Conservation (phyloP, 2,113 vertebrate species). For the Zeus faber region DNA sequence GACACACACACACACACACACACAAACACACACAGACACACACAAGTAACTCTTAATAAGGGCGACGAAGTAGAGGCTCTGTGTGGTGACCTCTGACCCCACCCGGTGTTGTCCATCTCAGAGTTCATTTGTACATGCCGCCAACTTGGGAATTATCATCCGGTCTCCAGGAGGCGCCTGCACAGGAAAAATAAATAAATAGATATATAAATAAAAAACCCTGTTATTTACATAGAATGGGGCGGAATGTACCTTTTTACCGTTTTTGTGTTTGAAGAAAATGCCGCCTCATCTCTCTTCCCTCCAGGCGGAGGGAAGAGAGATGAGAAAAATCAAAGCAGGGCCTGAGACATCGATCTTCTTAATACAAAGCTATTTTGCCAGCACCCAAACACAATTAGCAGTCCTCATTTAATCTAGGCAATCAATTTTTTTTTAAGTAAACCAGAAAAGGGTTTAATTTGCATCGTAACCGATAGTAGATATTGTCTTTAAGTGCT, state of each 20-base stretch:
- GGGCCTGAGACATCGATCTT: slow-evolving; percentile 1
- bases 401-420: background rate
- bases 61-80: background rate
- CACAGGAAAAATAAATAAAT: slow-evolving; percentile 15
- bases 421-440: too few species aligned
- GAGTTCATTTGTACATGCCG: slow-evolving; percentile 4
- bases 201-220: too few species aligned
- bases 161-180: slow-evolving; percentile 24
- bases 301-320: background rate
- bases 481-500: too few species aligned
- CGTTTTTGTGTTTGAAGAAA: slow-evolving; percentile 19
- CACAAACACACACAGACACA: too few species aligned
- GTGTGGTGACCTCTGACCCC: slow-evolving; percentile 15
- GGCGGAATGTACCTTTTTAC: slow-evolving; percentile 20
- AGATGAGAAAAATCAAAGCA: background rate
- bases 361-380: slow-evolving; percentile 26
- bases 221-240: slow-evolving; percentile 36
- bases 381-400: background rate
- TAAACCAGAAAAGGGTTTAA: too few species aligned
- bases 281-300: slow-evolving; percentile 16
- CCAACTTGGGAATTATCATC: slow-evolving; percentile 17
- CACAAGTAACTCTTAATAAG: slow-evolving; percentile 1
- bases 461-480: too few species aligned
- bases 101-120: background rate
- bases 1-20: too few species aligned